A percentile compares a stretch with the other conserved stretches of the same genome.
Evolutionary conservation across 2,113 vertebrate genomes (phyloP).

Genomic region (Malurus melanocephalus): DNA sequence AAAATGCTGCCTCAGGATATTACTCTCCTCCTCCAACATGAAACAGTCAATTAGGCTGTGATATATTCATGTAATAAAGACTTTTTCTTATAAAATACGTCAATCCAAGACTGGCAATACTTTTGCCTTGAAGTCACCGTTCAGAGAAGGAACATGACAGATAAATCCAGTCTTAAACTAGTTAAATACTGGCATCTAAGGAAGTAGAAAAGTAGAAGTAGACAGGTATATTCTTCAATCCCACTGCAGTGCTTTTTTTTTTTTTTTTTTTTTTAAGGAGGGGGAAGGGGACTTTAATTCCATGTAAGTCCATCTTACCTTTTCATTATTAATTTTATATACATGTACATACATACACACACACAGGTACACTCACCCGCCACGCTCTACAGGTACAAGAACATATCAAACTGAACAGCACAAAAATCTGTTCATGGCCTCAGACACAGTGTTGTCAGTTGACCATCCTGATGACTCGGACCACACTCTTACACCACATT

Average conservation of each 20-base stretch:
- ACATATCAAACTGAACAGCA: neutral
- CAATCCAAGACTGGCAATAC: neutral
- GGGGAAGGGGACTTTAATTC: neutral
- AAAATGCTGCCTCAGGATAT: conserved; percentile 42
- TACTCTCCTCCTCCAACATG: neutral
- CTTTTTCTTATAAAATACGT: conserved; percentile 21
- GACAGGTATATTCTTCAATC: neutral
- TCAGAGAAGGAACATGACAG: conserved; percentile 2
- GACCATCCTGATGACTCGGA: neutral
- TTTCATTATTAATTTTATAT: neutral
- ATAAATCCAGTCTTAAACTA: conserved; percentile 18
- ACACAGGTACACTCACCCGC: neutral
- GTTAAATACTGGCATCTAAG: neutral
- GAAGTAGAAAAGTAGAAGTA: neutral
- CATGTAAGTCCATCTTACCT: neutral
- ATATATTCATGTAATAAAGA: conserved; percentile 33
- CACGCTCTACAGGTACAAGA: neutral
- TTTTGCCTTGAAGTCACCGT: conserved; percentile 28
- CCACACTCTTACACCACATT: neutral
- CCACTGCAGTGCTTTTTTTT: neutral
- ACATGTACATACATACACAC: neutral
- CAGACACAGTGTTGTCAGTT: neutral
- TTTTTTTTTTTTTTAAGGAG: too few relatives aligned
- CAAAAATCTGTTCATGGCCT: neutral
- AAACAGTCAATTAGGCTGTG: conserved; percentile 45